A percentile compares a stretch with the other conserved stretches of the same genome.
These are phyloP conservation scores for Sorex maritimensis DNA, from an alignment of 2,797 vertebrate species.

Conservation along the genomic window DNA sequence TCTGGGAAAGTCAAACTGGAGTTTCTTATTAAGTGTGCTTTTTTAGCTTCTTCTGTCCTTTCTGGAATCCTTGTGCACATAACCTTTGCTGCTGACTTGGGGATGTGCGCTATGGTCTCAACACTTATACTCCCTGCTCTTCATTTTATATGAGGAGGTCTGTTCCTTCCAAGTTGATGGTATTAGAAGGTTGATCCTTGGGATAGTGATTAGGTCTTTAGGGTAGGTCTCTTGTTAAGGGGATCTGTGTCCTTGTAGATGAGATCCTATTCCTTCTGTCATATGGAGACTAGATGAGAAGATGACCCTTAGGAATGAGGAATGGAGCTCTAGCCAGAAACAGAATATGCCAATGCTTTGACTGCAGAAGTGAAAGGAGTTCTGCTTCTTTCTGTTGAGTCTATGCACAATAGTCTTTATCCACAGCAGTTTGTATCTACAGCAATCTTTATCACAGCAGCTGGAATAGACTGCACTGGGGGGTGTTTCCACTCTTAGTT, in stretches of 20 bases:
- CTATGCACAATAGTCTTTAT: background rate
- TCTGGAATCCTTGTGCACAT: background rate
- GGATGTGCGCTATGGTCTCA: too few species aligned
- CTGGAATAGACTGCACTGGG: background rate
- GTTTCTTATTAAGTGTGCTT: background rate
- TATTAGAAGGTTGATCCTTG: background rate
- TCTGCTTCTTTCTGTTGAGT: background rate
- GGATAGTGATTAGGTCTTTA: background rate
- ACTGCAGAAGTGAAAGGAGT: background rate
- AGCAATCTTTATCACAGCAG: background rate
- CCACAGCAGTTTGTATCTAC: background rate
- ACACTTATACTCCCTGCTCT: background rate
- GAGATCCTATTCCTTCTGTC: background rate
- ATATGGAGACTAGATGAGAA: background rate
- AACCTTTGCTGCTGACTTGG: background rate
- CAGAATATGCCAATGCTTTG: background rate
- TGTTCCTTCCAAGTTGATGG: background rate
- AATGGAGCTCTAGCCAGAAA: background rate
- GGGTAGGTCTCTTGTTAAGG: background rate
- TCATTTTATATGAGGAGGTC: background rate
- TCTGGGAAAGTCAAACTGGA: background rate
- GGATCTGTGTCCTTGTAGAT: background rate
- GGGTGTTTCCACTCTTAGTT: too few species aligned
- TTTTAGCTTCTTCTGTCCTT: background rate
- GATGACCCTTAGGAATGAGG: background rate